Base-by-base conservation (phyloP, 1,140 invertebrate genomes). In the Mya arenaria region DNA sequence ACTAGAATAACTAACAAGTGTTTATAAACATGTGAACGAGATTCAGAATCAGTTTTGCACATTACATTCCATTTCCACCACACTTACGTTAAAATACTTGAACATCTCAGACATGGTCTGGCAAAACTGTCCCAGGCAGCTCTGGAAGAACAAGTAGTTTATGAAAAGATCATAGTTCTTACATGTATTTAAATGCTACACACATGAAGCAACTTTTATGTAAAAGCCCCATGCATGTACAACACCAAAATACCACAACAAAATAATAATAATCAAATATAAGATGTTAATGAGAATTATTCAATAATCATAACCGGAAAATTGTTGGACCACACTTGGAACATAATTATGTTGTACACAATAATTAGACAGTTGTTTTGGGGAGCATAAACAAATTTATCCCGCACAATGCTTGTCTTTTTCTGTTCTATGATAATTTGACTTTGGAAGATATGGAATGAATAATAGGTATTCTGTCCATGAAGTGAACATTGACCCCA, bases 61-160 rank as follows among this genome's bases (percentile, higher is more conserved):
- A n/a, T n/a, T n/a, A n/a, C n/a, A n/a, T n/a, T n/a, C n/a, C n/a
- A n/a, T n/a, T n/a, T n/a, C n/a, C n/a, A n/a, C n/a, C n/a, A 39
- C 69, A 91, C 91, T 89, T 85, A 92, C 92, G 8, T 95, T 96
- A 86, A 98, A 97, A 91, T 97, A 98, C 90, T 98, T 98, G 89
- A 89, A 77, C 84, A 92, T 88, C 72, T 92, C 91, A 23, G 85
- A 69, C 91, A 92, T 88, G 23, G 89, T 88, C 84, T 91, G 86
- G 34, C 89, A 87, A 85, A 91, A 92, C 44, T 88, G 87, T 30
- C 75, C 88, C 44, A 92, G 78, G 79, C 88, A 89, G 28, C 84
- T 86, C 91, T 92, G 88, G 65, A 89, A 88, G 73, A 75, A 28
- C 72, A 69, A 84, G 10, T 34, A 30, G 28, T 25, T 55, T 4